Percentiles rank a stretch among this genome's conserved stretches.
phyloP scores from a whole-genome alignment of 2,113 vertebrate genomes.

The Serinus canaria region DNA sequence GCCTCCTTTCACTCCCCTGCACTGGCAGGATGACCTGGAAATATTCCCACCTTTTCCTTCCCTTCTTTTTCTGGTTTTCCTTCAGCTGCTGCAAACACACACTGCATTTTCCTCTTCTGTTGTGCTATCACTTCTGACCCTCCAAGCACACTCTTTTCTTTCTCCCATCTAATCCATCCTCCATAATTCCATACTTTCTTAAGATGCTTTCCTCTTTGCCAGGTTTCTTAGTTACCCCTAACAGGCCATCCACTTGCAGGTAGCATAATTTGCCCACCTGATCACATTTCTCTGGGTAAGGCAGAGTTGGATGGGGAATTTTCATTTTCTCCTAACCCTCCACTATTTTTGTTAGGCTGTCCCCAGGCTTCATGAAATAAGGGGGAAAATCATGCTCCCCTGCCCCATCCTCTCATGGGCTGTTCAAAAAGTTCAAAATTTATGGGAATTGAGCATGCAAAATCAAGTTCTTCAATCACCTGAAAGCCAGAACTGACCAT shows the following conservation, averaged over 20 bases:
- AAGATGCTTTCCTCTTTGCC: not conserved
- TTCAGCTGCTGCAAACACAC: not conserved
- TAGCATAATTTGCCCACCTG: not conserved
- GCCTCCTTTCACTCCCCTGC: not conserved
- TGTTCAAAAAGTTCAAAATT: not conserved
- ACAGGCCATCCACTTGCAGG: not conserved
- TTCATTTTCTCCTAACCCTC: not conserved
- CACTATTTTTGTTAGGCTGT: not conserved
- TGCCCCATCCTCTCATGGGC: not conserved
- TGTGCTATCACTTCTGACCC: not conserved
- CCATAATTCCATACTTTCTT: not conserved
- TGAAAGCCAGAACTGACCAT: not conserved
- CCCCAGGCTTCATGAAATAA: not conserved
- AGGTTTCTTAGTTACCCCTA: not conserved
- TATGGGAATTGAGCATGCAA: not conserved
- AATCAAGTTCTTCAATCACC: no score
- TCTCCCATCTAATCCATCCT: not conserved
- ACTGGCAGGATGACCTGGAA: not conserved
- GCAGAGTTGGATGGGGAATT: not conserved
- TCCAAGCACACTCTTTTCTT: not conserved
- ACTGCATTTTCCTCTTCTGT: not conserved
- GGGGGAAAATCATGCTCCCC: accelerated
- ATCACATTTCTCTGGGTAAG: not conserved
- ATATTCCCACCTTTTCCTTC: not conserved
- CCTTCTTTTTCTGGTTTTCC: not conserved